Evolutionary conservation across 2,797 vertebrate species (phyloP), one percentile per base, ranked within the genome.

Genomic region (Melanotaenia pygmaea): DNA sequence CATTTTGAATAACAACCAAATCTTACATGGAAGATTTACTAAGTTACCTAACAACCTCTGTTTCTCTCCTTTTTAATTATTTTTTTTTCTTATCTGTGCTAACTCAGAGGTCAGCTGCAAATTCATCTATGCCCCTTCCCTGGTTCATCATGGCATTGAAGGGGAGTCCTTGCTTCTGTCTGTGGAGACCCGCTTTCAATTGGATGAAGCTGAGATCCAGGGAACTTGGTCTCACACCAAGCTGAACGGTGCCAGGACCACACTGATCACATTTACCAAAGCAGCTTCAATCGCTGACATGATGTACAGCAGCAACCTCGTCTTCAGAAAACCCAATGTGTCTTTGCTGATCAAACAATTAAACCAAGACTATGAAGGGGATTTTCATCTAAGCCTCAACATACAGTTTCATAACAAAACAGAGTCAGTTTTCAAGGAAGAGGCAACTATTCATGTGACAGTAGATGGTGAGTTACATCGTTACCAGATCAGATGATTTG

Each of bases 371-470:
- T 95, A 96, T 13, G 97, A 98, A 76, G 98, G 98, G 22, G 95
- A 94, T 59, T 99, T 98, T 72, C 93, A 95, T 20, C 93, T 99
- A 72, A 95, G 93, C 72, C 91, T 99, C 83, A 96, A 97, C 80
- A 89, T 98, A 22, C 12, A 79, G 74, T 91, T 92, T 56, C 76
- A 81, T 10, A 89, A 89, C 66, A 66, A 68, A 28, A 70, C 77
- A 5, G 83, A 37, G 11, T 18, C 66, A 1, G 79, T 94, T 4
- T 67, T 82, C 66, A 89, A 94, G 70, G 94, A 95, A 69, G 94
- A 92, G 76, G 93, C 91, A 88, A 96, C 91, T 47, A 95, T 99
- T 77, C 93, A 60, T 38, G 95, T 99, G 62, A 96, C 94, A 0
- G 97, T 98, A 59, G 94, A 97, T 30, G 96, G 97, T 99, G 90